Evolutionary conservation across 2,113 vertebrate species (phyloP).

Genomic region (Oreochromis spilurus): DNA sequence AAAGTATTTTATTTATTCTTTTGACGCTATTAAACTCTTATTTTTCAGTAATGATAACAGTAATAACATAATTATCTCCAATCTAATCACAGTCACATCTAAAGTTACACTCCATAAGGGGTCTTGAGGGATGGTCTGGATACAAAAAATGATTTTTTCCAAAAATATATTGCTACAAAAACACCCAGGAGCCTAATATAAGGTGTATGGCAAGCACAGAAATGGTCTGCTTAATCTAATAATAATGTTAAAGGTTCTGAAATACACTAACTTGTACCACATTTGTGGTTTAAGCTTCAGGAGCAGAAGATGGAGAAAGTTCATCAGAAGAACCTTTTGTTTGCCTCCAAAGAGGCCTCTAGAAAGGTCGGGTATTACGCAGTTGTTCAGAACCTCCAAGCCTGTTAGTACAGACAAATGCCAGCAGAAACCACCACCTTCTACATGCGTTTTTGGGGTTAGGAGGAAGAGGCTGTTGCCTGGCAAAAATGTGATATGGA

Average conservation of each 20-base stretch:
- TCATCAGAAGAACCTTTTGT: background rate
- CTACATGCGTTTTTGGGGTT: background rate
- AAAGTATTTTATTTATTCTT: background rate
- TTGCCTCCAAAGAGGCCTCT: background rate
- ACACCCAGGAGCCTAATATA: background rate
- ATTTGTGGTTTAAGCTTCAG: background rate
- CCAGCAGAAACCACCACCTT: background rate
- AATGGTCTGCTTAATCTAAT: conserved; percentile 6
- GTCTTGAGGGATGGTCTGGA: background rate
- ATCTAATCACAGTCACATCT: background rate
- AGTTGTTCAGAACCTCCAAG: background rate
- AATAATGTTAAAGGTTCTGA: conserved; percentile 1
- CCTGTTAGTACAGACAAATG: background rate
- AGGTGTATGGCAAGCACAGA: background rate
- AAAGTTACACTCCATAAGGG: background rate
- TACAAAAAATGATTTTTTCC: conserved; percentile 4
- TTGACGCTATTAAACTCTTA: background rate
- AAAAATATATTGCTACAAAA: background rate
- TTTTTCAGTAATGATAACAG: background rate
- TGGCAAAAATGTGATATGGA: background rate
- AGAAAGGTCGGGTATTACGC: background rate
- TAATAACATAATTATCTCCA: background rate
- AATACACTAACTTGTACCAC: background rate
- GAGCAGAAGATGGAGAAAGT: conserved; percentile 1
- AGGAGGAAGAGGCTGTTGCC: background rate